Evolutionary conservation across 2,888 invertebrate genomes (phyloP), one percentile per base, ranked within the genome.

Genomic region (Sialis fuliginosa): DNA sequence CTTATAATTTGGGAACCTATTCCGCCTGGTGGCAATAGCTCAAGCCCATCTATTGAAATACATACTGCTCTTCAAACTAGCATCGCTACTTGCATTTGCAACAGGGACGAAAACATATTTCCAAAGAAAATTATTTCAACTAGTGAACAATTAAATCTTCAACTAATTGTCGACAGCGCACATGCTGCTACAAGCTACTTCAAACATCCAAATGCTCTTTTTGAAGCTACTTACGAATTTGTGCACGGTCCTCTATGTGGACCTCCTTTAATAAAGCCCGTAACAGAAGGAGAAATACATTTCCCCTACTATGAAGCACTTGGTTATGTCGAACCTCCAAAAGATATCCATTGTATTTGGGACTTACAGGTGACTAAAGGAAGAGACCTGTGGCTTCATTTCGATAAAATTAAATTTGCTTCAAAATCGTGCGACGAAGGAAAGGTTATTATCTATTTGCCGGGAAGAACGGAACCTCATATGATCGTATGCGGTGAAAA

Each of bases 191-290:
- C 83, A 0, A 88, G 84, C 46, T 90, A 90, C 62, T 91, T 90
- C 66, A 90, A 90, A 61, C 85, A 88, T 57, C 75, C 81, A 3
- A 75, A 78, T 34, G 83, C 90, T 0, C 69, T 91, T 5, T 90
- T 91, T 59, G 83, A 88, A 62, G 91, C 90, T 0, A 74, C 76
- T 5, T 92, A 87, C 60, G 87, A 89, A 60, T 91, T 91, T 58
- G 86, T 89, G 1, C 90, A 91, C 55, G 88, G 88, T 1, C 89
- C 89, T 0, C 67, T 89, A 1, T 90, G 90, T 59, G 90, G 90
- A 0, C 87, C 89, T 1, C 79, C 89, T 0, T 75, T 84, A 4
- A 65, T 89, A 42, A 80, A 81, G 6, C 83, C 88, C 0, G 76
- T 79, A 0, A 79, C 84, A 1, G 88, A 89, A 56, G 89, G 88